Evolutionary conservation across 2,888 invertebrate genomes (phyloP), one percentile per base, ranked within the genome.

Genomic region (Mesoligia furuncula): DNA sequence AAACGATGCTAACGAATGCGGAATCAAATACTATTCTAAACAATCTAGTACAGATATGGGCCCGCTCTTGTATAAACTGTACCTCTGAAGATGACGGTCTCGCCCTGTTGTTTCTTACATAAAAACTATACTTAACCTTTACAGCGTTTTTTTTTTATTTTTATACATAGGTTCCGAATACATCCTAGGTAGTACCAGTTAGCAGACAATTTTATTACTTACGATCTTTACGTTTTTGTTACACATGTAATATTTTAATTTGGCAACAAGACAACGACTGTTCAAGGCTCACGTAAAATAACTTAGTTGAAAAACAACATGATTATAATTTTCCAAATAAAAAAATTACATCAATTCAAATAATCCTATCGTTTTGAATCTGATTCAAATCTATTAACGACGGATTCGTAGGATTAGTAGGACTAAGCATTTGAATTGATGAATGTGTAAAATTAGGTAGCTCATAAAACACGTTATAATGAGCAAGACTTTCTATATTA

Each of bases 191-290:
- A n/a, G n/a, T 17, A 36, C 17, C n/a, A 36, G n/a, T 54, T n/a
- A n/a, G 51, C n/a, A 11, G 11, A n/a, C 17, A 27, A 59, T 24
- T 27, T 39, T 48, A 45, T 57, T 61, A 8, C 20, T 57, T 61
- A 8, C 20, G 20, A 39, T 24, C 7, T 15, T 36, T 24, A 51
- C 9, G 39, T 39, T 51, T 71, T 57, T 39, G 27, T 75, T 61
- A 11, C 61, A 73, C 36, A 24, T 17, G 5, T 5, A 61, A n/a
- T 36, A 79, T 51, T 79, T 66, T 66, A 20, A 66, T 48, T 48
- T 68, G 17, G n/a, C 79, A n/a, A 79, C 42, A 39, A 42, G 7
- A 67, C 31, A 42, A 61, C 17, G 31, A 17, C n/a, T 74, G 20
- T 45, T 73, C 20, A 36, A 74, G 15, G 45, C 6, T 1, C 9